These are phyloP conservation scores for Cryptotermes secundus DNA, from an alignment of 1,140 invertebrate genomes.

Conservation along the genomic window DNA sequence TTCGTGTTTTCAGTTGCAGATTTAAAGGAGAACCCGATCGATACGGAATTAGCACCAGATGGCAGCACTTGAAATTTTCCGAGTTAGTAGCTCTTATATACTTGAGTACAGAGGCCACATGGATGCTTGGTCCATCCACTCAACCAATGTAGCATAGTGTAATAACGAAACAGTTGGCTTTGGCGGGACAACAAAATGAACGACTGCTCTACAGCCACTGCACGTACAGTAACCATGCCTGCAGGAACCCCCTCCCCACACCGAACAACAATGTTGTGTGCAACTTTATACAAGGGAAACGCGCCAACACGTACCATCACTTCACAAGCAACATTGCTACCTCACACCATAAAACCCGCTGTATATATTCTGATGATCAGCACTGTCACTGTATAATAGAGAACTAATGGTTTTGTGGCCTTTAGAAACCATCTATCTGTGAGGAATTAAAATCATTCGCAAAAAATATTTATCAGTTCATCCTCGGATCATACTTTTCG, in stretches of 20 bases:
- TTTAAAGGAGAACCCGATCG: background rate
- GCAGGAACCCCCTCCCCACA: background rate
- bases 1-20: background rate
- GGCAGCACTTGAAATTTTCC: background rate
- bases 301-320: background rate
- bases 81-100: background rate
- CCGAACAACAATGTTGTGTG: background rate
- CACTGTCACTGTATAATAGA: no score
- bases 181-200: background rate
- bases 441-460: no score
- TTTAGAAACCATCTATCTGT: no score
- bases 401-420: no score
- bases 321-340: background rate
- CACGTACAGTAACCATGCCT: background rate
- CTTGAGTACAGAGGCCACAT: background rate
- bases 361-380: no score
- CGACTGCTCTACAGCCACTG: background rate
- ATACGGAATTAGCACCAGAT: background rate
- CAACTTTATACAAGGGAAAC: background rate
- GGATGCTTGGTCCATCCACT: background rate
- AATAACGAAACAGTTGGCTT: conserved; percentile 13
- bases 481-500: no score
- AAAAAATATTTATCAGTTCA: no score
- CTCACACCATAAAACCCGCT: background rate
- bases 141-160: background rate